Evolutionary conservation across 2,888 invertebrate species (phyloP).

Genomic region (Rhabditoides inermis): DNA sequence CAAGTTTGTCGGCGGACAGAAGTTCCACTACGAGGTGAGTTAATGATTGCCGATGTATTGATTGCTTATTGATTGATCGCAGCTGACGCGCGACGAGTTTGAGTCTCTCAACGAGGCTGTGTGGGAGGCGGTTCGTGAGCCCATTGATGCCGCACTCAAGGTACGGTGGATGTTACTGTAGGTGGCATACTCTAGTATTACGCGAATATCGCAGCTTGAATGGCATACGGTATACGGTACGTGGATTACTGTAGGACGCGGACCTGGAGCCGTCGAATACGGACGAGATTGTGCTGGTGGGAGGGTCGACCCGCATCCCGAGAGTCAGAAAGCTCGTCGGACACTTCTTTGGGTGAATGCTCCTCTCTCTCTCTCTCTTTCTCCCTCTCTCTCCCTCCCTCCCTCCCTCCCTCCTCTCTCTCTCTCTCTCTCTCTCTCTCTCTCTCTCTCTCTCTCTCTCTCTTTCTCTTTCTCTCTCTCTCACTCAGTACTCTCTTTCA

Average conservation of each 20-base stretch:
- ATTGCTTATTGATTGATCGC: no score
- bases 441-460: not conserved
- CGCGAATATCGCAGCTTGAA: no score
- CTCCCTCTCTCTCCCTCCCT: not conserved
- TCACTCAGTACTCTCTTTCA: slow-evolving; percentile 11
- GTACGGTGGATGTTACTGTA: no score
- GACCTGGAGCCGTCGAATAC: slow-evolving; percentile 46
- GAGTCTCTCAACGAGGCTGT: slow-evolving; percentile 56
- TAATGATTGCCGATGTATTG: not conserved
- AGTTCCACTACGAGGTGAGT: slow-evolving; percentile 36
- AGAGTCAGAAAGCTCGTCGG: slow-evolving; percentile 54
- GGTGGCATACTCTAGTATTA: no score
- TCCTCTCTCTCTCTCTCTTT: no score
- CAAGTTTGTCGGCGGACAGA: slow-evolving; percentile 49
- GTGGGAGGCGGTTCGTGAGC: slow-evolving; percentile 55
- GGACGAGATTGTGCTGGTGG: slow-evolving; percentile 58
- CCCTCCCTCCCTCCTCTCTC: not conserved
- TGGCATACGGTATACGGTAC: no score
- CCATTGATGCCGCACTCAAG: slow-evolving; percentile 55
- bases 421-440: not conserved
- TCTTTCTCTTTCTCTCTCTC: not conserved
- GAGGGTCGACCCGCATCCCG: slow-evolving; percentile 58
- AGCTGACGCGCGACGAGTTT: slow-evolving; percentile 54
- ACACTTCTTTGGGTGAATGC: slow-evolving; percentile 53
- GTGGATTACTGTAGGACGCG: slow-evolving; percentile 10